These are phyloP conservation scores for Coelinius sp. DNA, from an alignment of 2,888 invertebrate species.

Conservation along the genomic window DNA sequence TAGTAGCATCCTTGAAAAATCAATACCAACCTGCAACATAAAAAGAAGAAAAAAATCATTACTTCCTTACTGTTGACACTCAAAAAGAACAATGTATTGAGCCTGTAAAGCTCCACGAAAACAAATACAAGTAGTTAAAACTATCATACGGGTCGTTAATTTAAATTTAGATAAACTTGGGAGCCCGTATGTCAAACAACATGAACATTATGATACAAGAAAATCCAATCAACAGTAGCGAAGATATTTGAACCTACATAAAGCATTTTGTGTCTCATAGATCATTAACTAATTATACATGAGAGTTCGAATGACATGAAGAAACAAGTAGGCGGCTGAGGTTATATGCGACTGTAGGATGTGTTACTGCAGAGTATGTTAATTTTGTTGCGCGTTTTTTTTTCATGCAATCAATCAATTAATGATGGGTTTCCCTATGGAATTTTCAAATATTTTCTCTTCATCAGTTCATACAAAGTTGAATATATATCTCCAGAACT, in stretches of 20 bases:
- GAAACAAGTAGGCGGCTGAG: too few relatives aligned
- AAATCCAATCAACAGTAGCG: neutral
- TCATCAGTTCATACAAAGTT: too few relatives aligned
- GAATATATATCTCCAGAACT: too few relatives aligned
- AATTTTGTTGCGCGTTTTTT: too few relatives aligned
- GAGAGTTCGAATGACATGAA: too few relatives aligned
- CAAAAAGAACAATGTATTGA: neutral
- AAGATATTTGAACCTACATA: neutral
- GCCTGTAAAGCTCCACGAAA: neutral
- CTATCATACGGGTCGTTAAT: conserved; percentile 18
- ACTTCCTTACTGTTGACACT: neutral
- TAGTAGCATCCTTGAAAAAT: neutral
- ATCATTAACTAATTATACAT: neutral
- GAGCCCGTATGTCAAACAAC: neutral
- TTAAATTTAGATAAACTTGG: conserved; percentile 30
- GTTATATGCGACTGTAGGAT: too few relatives aligned
- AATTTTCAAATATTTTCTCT: too few relatives aligned
- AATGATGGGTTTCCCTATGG: too few relatives aligned
- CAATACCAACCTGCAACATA: conserved; percentile 40
- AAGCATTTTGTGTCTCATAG: neutral
- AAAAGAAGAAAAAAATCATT: conserved; percentile 14
- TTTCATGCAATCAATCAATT: too few relatives aligned
- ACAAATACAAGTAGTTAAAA: neutral
- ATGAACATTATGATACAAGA: neutral
- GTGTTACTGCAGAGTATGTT: too few relatives aligned